These are phyloP conservation scores for Biston stratarius DNA, from an alignment of 2,888 invertebrate species.

Conservation along the genomic window DNA sequence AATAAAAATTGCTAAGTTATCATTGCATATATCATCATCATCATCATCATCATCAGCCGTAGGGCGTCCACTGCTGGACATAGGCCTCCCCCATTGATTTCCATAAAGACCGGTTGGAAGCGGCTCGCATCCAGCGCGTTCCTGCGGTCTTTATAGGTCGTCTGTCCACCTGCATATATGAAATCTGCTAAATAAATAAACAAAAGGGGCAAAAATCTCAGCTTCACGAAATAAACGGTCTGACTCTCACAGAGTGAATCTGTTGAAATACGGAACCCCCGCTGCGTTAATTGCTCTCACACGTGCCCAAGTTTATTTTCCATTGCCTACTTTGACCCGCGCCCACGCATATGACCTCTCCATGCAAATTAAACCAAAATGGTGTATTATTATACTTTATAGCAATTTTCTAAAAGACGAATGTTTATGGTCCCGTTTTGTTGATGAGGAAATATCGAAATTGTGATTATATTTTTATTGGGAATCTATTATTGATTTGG, in stretches of 20 bases:
- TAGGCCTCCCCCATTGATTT: too few species aligned
- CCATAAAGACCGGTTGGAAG: too few species aligned
- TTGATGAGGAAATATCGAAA: slow-evolving; percentile 34
- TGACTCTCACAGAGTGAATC: neutral
- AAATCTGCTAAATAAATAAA: neutral
- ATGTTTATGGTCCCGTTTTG: slow-evolving; percentile 44
- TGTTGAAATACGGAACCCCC: slow-evolving; percentile 20
- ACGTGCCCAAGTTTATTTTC: slow-evolving; percentile 38
- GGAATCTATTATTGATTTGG: slow-evolving; percentile 25
- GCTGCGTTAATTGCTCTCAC: slow-evolving; percentile 17
- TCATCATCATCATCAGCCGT: too few species aligned
- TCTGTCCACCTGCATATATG: too few species aligned
- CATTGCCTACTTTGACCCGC: slow-evolving; percentile 52
- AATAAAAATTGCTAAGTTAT: too few species aligned
- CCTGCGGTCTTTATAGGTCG: too few species aligned
- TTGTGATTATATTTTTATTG: slow-evolving; percentile 30
- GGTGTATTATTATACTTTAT: slow-evolving; percentile 47
- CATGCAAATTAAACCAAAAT: slow-evolving; percentile 56
- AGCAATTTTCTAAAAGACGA: slow-evolving; percentile 43
- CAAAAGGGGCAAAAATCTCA: neutral
- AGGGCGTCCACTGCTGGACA: too few species aligned
- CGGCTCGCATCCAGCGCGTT: too few species aligned
- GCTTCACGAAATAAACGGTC: neutral
- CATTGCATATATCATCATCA: too few species aligned
- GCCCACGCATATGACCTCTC: slow-evolving; percentile 57